Evolutionary conservation across 2,888 invertebrate genomes (phyloP).

Genomic region (Seira musarum): DNA sequence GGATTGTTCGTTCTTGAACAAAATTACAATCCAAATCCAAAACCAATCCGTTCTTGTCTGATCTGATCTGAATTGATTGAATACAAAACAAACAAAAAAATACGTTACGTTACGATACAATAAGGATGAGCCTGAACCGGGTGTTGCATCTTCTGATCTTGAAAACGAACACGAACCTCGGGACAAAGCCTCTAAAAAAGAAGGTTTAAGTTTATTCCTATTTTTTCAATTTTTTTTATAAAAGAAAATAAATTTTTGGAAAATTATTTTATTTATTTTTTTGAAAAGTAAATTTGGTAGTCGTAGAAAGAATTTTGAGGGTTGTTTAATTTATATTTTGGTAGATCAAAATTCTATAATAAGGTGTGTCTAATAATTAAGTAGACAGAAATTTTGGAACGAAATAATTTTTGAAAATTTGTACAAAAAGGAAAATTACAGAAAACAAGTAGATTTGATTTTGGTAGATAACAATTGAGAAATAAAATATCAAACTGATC

Average conservation of each 20-base stretch:
- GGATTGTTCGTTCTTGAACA: conserved; percentile 52
- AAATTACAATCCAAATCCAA: conserved; percentile 27
- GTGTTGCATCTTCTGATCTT: conserved; percentile 47
- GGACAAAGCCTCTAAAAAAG: conserved; percentile 57
- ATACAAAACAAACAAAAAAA: too few relatives aligned
- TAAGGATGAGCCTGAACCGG: conserved; percentile 53
- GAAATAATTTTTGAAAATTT: too few relatives aligned
- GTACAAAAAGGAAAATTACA: too few relatives aligned
- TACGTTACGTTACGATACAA: too few relatives aligned
- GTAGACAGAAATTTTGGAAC: too few relatives aligned
- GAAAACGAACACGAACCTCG: conserved; percentile 44
- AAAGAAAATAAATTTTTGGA: conserved; percentile 1
- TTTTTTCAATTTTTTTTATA: conserved; percentile 30
- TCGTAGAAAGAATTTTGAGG: background rate
- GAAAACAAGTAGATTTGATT: too few relatives aligned
- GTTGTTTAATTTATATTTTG: background rate
- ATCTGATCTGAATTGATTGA: conserved; percentile 43
- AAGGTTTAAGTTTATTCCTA: conserved; percentile 55
- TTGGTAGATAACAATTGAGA: too few relatives aligned
- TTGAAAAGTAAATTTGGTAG: too few relatives aligned
- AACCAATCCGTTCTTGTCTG: conserved; percentile 33
- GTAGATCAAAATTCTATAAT: background rate
- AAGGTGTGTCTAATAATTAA: too few relatives aligned
- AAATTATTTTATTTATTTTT: background rate
- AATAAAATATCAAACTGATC: too few relatives aligned